Evolutionary conservation across 2,888 invertebrate species (phyloP).

Genomic region (Axea sp.): DNA sequence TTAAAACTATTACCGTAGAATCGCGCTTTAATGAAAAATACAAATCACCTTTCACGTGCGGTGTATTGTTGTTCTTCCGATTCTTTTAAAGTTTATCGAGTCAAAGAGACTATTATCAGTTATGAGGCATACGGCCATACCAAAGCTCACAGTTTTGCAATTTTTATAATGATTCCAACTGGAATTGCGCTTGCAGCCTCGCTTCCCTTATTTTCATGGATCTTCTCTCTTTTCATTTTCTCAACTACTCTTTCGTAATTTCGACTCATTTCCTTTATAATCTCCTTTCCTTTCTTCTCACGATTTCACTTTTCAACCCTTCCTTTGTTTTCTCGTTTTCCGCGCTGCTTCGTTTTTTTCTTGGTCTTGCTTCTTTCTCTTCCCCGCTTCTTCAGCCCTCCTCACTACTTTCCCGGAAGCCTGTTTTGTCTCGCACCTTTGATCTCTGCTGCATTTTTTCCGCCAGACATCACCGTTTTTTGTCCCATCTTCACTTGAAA

Average conservation of each 20-base stretch:
- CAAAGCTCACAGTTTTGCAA: slow-evolving; percentile 35
- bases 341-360: slow-evolving; percentile 19
- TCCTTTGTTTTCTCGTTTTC: slow-evolving; percentile 31
- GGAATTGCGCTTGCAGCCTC: slow-evolving; percentile 27
- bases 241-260: slow-evolving; percentile 46
- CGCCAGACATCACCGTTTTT: slow-evolving; percentile 16
- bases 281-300: slow-evolving; percentile 43
- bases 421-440: slow-evolving; percentile 40
- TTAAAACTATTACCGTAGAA: slow-evolving; percentile 10
- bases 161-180: slow-evolving; percentile 47
- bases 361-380: slow-evolving; percentile 17
- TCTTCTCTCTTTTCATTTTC: slow-evolving; percentile 45
- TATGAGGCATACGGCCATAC: slow-evolving; percentile 16
- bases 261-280: slow-evolving; percentile 56
- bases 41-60: slow-evolving; percentile 30
- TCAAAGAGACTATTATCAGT: slow-evolving; percentile 44
- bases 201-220: slow-evolving; percentile 29
- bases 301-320: slow-evolving; percentile 41
- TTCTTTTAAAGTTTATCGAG: slow-evolving; percentile 48
- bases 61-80: slow-evolving; percentile 23
- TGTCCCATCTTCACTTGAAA: slow-evolving; percentile 12
- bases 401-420: not conserved
- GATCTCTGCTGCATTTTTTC: slow-evolving; percentile 43
- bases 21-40: slow-evolving; percentile 41
- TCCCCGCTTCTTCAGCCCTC: not conserved